Base-by-base conservation (phyloP, 2,113 vertebrate genomes). In the Equus przewalskii region DNA sequence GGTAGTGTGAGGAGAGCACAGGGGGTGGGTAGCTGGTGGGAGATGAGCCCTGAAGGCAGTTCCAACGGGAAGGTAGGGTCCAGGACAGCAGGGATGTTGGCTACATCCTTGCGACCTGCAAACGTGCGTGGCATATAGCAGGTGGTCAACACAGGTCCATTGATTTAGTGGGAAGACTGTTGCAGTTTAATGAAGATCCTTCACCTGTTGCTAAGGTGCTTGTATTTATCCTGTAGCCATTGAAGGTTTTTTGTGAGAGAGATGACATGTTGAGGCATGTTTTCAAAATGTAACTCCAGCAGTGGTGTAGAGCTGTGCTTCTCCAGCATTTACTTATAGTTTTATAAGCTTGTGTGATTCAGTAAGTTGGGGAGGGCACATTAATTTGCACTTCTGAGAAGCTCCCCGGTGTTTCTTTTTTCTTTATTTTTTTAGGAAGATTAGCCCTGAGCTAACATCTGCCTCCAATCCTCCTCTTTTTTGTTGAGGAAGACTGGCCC, bases 71-170 rank as follows among this genome's bases (percentile, higher is more conserved):
- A 28, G 41, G 21, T 12, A 22, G 81, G 22, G 7, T 78, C 67
- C 15, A 0, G 8, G 70, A 80, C 21, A 49, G 69, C 12, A 3
- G 12, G n/a, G 44, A 6, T 12, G 0, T 28, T 0, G 0, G 46
- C 16, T 28, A 2, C 14, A 2, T 54, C 64, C 11, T 62, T 19
- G 5, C 19, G 5, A n/a, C 19, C 56, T 33, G 21, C 84, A 73
- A 0, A 22, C 33, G 58, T 62, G 14, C 79, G 9, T 93, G 56
- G 18, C 0, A 0, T 24, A 1, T 5, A 11, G 28, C 33, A 44
- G 4, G 10, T n/a, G 28, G 58, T 30, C 44, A 46, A 7, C 41
- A 26, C 22, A 22, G 67, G 65, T 67, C 44, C 30, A 15, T 30
- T 64, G 54, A 65, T 64, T 7, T 64, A 90, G 36, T 36, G 3